Evolutionary conservation across 2,113 vertebrate species (phyloP), one percentile per base, ranked within the genome.

Genomic region (Oceanodroma tethys): DNA sequence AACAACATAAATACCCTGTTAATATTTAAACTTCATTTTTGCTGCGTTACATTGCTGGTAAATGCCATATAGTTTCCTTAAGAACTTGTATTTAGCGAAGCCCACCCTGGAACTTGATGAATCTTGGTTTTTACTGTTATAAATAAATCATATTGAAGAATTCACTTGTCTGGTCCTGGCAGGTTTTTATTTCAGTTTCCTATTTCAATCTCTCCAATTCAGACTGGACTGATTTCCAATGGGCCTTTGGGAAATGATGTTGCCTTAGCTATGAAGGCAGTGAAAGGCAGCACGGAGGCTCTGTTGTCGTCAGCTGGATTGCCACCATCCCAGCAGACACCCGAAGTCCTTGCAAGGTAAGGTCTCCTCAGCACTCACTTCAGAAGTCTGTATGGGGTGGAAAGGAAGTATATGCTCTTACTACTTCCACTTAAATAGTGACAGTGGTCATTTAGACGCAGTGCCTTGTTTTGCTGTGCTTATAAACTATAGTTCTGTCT

Each of bases 221-320:
- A 99, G 98, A 98, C 98, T 4, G 95, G 97, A 42, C 93, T 97
- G 86, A 92, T 99, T 98, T 97, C 98, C 90, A 99, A 99, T 22
- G 99, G 99, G 81, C 98, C 99, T 88, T 96, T 98, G 52, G 98
- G 98, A 95, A 97, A 94, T 48, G 98, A 98, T 10, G 27, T 73
- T 14, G 60, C 95, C 66, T 97, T 97, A 47, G 60, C 97, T 25
- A 58, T 97, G 93, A 98, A 98, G 97, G 93, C 95, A 74, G 88
- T 97, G 81, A 98, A 95, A 63, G 68, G 95, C 95, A 96, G 96
- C 94, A 72, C 36, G 4, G 97, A 92, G 74, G 93, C 97, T 40
- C 67, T 96, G 71, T 63, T 75, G 88, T 36, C 58, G 59, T 91
- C 90, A 38, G 26, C 62, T 53, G 97, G 81, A 78, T 94, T 98